phyloP scores from a whole-genome alignment of 2,888 invertebrate species.

The Alentia gelatinosa region DNA sequence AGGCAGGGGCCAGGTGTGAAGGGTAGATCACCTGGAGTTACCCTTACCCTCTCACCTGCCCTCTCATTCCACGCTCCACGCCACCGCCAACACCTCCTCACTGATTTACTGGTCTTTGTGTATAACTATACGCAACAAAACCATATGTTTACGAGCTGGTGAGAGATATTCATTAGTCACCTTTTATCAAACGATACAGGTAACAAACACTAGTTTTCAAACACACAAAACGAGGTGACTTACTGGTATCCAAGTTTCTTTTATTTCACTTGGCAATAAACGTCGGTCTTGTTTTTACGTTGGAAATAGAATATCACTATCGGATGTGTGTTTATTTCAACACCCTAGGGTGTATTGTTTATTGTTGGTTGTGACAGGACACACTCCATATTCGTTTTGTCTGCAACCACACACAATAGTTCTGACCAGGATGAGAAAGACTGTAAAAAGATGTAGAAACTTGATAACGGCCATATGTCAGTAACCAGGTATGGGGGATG shows the following conservation, averaged over 20 bases:
- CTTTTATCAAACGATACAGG: background rate
- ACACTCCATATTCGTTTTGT: background rate
- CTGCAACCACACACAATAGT: background rate
- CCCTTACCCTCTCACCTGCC: background rate
- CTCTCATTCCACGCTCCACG: background rate
- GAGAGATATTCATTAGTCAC: background rate
- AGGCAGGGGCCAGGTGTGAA: background rate
- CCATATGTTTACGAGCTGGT: background rate
- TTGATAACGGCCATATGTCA: background rate
- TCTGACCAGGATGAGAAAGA: no score
- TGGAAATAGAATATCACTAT: background rate
- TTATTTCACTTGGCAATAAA: no score
- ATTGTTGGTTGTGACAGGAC: background rate
- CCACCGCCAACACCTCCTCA: no score
- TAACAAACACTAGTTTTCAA: background rate
- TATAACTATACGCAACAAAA: background rate
- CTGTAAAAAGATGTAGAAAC: background rate
- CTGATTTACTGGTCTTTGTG: constrained; percentile 27
- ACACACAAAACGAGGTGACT: background rate
- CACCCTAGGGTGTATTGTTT: background rate
- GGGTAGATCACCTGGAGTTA: background rate
- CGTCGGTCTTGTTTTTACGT: no score
- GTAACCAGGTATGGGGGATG: background rate
- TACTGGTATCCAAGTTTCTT: background rate
- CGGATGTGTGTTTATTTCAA: background rate